A percentile compares a stretch with the other conserved stretches of the same genome.
These are phyloP conservation scores for Campaea margaritaria DNA, from an alignment of 2,888 invertebrate species.

Conservation along the genomic window DNA sequence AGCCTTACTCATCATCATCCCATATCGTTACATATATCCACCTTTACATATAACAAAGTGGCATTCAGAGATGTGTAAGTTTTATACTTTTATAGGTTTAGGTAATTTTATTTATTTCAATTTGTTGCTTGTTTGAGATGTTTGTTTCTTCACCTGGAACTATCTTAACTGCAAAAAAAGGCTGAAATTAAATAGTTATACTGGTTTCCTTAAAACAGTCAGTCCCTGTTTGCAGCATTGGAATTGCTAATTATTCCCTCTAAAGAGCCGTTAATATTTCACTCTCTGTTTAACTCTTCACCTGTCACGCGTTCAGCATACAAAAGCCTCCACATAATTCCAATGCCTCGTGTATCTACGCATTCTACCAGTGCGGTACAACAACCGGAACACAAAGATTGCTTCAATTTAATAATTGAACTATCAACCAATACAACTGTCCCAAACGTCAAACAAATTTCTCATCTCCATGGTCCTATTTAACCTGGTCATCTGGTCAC, in stretches of 20 bases:
- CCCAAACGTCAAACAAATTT: conserved; percentile 38
- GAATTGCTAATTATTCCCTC: conserved; percentile 42
- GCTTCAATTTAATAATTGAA: conserved; percentile 78
- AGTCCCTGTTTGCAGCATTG: conserved; percentile 32
- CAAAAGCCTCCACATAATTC: not conserved
- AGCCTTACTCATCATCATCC: too few relatives aligned
- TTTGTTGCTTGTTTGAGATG: not conserved
- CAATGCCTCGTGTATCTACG: conserved; percentile 5
- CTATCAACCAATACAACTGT: conserved; percentile 47
- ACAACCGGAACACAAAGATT: conserved; percentile 76
- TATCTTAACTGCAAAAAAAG: too few relatives aligned
- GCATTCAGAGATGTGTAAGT: too few relatives aligned
- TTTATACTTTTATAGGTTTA: not conserved
- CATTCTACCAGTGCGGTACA: conserved; percentile 56
- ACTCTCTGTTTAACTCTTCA: too few relatives aligned
- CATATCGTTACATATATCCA: too few relatives aligned
- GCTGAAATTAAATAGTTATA: too few relatives aligned
- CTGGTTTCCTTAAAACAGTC: conserved; percentile 26
- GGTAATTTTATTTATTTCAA: not conserved
- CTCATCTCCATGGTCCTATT: conserved; percentile 43
- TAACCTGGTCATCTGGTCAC: conserved; percentile 45
- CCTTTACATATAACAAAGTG: too few relatives aligned
- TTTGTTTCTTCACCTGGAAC: too few relatives aligned
- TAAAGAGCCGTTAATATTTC: too few relatives aligned
- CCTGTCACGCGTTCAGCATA: too few relatives aligned